Evolutionary conservation across 2,113 vertebrate genomes (phyloP), one percentile per base, ranked within the genome.

Genomic region (Epinephelus cyanopodus): DNA sequence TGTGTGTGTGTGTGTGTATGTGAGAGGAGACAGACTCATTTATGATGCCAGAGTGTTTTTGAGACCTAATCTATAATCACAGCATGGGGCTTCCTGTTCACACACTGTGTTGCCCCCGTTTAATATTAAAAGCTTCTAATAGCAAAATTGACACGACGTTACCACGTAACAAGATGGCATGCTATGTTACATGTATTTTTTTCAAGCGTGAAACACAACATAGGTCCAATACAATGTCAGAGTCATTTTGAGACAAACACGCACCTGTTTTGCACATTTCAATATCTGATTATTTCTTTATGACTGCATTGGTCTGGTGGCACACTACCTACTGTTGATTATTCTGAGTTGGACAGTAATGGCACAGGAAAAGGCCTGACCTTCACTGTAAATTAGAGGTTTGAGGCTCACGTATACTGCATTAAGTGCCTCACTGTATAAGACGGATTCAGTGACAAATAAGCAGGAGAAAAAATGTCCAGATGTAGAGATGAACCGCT

Each of bases 61-160:
- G 19, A 77, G 57, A 69, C 47, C 69, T 74, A 64, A 84, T 84
- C 61, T 25, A 37, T 82, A 76, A 73, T 73, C 71, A 56, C 82
- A 79, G 74, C 23, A 58, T 73, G 56, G 5, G 10, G 42, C 60
- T 74, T 67, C 33, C 21, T 84, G 74, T 77, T 84, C 21, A 29
- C 60, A 19, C 17, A 5, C 45, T 48, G 47, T 70, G 19, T 67
- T 54, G 50, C 18, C 15, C 0, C 25, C 21, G 6, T 47, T 56
- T 12, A 23, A 47, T 23, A 74, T 77, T 23, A 50, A 57, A 76
- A 17, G 56, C 45, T 52, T 77, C 58, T 27, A 33, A 67, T 67
- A 60, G 57, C 27, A 47, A 25, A 56, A 27, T 23, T 61, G 42
- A n/a, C 23, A 19, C 14, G 0, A 48, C 47, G 47, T 7, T 8